phyloP scores from a whole-genome alignment of 2,797 vertebrate species.

The Characodon lateralis region DNA sequence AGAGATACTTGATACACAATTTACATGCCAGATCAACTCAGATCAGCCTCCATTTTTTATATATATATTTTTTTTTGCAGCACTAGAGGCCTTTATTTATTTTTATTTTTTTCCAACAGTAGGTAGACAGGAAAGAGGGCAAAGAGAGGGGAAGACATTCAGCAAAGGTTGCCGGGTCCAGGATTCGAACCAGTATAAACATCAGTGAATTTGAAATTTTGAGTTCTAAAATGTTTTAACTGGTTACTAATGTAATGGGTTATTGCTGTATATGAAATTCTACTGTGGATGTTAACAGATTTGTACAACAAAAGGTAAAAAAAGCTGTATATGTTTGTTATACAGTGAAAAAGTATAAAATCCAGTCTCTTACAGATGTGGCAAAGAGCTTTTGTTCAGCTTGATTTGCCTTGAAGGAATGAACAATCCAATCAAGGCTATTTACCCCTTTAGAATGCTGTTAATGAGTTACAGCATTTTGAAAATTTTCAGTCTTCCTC shows the following conservation, averaged over 20 bases:
- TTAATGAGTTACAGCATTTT: conserved; percentile 79
- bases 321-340: conserved; percentile 42
- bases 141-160: no score
- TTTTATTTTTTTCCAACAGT: no score
- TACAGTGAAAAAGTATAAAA: conserved; percentile 63
- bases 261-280: conserved; percentile 27
- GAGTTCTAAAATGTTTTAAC: background rate
- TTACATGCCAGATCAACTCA: no score
- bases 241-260: conserved; percentile 11
- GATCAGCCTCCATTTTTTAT: no score
- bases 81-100: no score
- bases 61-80: no score
- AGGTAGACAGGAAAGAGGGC: no score
- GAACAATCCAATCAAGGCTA: conserved; percentile 78
- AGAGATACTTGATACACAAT: background rate
- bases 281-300: conserved; percentile 34
- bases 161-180: no score
- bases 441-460: conserved; percentile 72
- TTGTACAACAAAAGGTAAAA: conserved; percentile 55
- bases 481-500: conserved; percentile 73
- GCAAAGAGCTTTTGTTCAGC: conserved; percentile 66
- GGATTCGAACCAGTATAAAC: background rate
- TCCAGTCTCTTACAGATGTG: conserved; percentile 47
- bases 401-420: conserved; percentile 75
- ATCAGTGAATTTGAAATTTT: conserved; percentile 15